Evolutionary conservation across 2,888 invertebrate species (phyloP).

Genomic region (Hyposoter didymator): DNA sequence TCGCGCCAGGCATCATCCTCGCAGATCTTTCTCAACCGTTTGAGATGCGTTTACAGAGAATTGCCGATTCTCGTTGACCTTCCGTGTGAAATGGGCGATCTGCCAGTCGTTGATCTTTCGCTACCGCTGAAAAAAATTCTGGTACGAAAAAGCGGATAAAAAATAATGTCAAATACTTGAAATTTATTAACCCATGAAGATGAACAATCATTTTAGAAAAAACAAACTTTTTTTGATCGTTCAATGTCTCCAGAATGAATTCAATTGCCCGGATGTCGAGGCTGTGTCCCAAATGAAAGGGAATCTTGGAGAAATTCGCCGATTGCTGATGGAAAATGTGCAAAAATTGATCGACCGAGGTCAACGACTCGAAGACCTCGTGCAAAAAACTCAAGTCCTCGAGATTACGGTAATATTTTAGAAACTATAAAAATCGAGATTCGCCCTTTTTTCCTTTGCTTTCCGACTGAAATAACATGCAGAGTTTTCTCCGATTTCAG

Average conservation of each 20-base stretch:
- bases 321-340: slow-evolving; percentile 74
- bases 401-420: slow-evolving; percentile 74
- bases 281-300: slow-evolving; percentile 70
- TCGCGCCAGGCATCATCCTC: slow-evolving; percentile 58
- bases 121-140: slow-evolving; percentile 74
- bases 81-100: slow-evolving; percentile 70
- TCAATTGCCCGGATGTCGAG: slow-evolving; percentile 68
- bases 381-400: slow-evolving; percentile 75
- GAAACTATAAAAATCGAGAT: background rate
- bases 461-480: background rate
- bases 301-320: slow-evolving; percentile 75
- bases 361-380: slow-evolving; percentile 77
- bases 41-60: slow-evolving; percentile 76
- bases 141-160: slow-evolving; percentile 72
- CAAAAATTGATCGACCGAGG: slow-evolving; percentile 77
- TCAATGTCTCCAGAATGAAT: slow-evolving; percentile 69
- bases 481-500: slow-evolving; percentile 64
- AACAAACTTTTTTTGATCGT: background rate
- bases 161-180: background rate
- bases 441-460: background rate
- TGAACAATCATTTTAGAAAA: background rate
- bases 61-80: slow-evolving; percentile 76
- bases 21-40: slow-evolving; percentile 73
- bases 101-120: slow-evolving; percentile 72
- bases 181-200: background rate